phyloP scores from a whole-genome alignment of 2,888 invertebrate genomes.

The Callyntrura guangdongensis region DNA sequence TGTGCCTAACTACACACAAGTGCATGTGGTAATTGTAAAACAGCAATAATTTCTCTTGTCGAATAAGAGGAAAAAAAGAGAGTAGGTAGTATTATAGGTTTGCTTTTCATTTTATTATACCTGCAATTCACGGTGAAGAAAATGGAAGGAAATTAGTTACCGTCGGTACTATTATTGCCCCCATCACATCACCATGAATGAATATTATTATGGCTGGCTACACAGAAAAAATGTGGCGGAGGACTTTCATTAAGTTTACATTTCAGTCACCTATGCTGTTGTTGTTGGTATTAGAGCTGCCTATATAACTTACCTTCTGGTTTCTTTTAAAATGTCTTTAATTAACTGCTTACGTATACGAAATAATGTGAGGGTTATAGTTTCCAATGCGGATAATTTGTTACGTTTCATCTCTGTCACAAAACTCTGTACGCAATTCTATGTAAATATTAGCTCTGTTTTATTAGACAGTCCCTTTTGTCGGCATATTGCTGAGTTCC shows the following conservation, averaged over 20 bases:
- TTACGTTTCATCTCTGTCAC: background rate
- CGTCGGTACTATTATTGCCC: constrained; percentile 40
- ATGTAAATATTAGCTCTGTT: too few species aligned
- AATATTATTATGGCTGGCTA: background rate
- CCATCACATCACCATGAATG: constrained; percentile 45
- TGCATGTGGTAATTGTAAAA: background rate
- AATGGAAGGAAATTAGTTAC: constrained; percentile 65
- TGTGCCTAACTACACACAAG: background rate
- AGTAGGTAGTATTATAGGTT: background rate
- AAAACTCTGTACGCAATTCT: background rate
- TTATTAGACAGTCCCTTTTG: too few species aligned
- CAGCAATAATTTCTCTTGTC: background rate
- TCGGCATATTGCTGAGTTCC: background rate
- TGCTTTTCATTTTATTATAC: constrained; percentile 65
- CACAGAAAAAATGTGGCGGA: constrained; percentile 23
- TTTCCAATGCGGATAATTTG: constrained; percentile 27
- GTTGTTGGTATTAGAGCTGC: background rate
- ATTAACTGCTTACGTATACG: constrained; percentile 48
- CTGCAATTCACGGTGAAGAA: constrained; percentile 67
- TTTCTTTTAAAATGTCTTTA: background rate
- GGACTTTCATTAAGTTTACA: constrained; percentile 43
- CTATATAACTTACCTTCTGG: background rate
- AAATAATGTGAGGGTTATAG: background rate
- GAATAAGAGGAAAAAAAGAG: background rate
- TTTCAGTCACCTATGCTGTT: constrained; percentile 56